These are phyloP conservation scores for Macrocentrus cingulum DNA, from an alignment of 1,140 invertebrate species.

Conservation along the genomic window DNA sequence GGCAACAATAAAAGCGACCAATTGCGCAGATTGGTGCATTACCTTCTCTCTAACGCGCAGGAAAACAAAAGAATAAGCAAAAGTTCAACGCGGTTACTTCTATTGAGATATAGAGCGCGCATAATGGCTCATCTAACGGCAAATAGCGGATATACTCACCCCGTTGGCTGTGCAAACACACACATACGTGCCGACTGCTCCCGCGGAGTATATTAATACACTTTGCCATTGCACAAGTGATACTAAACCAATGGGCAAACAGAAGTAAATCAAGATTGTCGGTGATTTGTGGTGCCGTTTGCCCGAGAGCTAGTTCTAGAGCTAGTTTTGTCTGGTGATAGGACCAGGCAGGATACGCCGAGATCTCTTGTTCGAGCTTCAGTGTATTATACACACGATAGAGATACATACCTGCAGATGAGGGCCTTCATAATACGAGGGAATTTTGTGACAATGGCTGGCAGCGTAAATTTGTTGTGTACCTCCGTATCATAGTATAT, in stretches of 20 bases:
- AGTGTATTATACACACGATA: neutral
- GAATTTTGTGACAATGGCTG: neutral
- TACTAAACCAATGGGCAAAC: slow-evolving; percentile 51
- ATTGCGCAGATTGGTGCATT: too few relatives aligned
- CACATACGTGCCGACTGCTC: slow-evolving; percentile 12
- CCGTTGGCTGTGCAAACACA: too few relatives aligned
- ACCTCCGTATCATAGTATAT: too few relatives aligned
- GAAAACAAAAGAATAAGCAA: too few relatives aligned
- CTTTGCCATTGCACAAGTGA: slow-evolving; percentile 39
- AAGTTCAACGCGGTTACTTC: too few relatives aligned
- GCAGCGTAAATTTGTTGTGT: too few relatives aligned
- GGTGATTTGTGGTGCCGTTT: slow-evolving; percentile 47
- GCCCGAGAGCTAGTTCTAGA: slow-evolving; percentile 18
- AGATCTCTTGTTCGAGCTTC: slow-evolving; percentile 1
- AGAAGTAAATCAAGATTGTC: slow-evolving; percentile 55
- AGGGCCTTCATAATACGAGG: neutral
- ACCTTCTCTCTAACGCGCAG: too few relatives aligned
- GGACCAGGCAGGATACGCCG: neutral
- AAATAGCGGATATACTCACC: slow-evolving; percentile 26
- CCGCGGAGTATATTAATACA: slow-evolving; percentile 27
- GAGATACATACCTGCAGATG: neutral
- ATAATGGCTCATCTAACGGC: too few relatives aligned
- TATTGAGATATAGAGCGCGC: too few relatives aligned
- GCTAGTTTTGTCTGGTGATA: slow-evolving; percentile 26
- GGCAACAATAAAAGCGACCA: slow-evolving; percentile 4